Base-by-base conservation (phyloP, 2,888 invertebrate species). In the Mythimna albipuncta region DNA sequence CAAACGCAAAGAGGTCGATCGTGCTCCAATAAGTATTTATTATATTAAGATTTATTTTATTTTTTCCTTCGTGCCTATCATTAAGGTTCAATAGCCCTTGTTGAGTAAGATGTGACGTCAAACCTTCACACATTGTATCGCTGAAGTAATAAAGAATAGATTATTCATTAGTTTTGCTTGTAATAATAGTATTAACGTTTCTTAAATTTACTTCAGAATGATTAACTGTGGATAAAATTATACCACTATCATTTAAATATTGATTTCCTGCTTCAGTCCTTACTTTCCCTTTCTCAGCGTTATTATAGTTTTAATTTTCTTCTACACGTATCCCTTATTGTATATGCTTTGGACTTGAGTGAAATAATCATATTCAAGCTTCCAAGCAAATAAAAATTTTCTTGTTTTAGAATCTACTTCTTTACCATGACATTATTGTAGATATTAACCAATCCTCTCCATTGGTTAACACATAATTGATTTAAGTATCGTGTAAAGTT, bases 1-100 rank as follows among this genome's bases (percentile, higher is more conserved):
- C 63, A 72, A 66, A 75, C 77, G 82, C 76, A 82, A 74, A 84
- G 80, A 85, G 81, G 85, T 87, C 79, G 77, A 77, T 80, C 81
- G 81, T 84, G 79, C 63, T 83, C 79, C 81, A 85, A 80, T 85
- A 77, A 79, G 82, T 76, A 83, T 73, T 47, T 77, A 85, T 81
- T 76, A 83, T 76, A 83, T 71, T 58, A 79, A 67, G 80, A 79
- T 87, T 84, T 79, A 78, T 83, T 81, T 76, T 69, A 64, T 68
- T 74, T 80, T 76, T 75, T 81, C 77, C 75, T 72, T 44, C 63
- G 35, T 65, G 59, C 32, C 65, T 82, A 85, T 82, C 54, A 82
- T 76, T 75, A 69, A 62, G 67, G 82, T 84, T 86, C 76, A 82
- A 86, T 77, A 77, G 78, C 79, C 81, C 81, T 82, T 63, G 69